Base-by-base conservation (phyloP, 2,113 vertebrate species). In the Sinosuthora webbiana region DNA sequence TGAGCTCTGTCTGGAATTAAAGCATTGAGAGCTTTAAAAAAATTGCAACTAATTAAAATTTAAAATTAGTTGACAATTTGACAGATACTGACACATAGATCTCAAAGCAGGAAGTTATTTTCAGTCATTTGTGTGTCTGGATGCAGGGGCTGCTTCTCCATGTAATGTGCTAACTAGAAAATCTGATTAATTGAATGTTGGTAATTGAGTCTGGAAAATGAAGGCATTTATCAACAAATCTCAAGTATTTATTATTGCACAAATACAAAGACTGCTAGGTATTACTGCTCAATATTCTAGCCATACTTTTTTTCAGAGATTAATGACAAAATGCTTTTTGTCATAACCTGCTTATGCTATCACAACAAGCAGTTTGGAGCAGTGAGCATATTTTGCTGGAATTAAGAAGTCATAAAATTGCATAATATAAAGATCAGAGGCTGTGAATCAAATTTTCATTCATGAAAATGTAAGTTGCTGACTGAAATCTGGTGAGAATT, bases 71-170 rank as follows among this genome's bases (percentile, higher is more conserved):
- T 94, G 85, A 93, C 79, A 88, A 20, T 86, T 83, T 95, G 74
- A 95, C 71, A 88, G 94, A 84, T 92, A 73, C 82, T 86, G 82
- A 83, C 85, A 95, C 47, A 35, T 74, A 79, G n/a, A 86, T 95
- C 79, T 94, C 76, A 93, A 94, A 93, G 28, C 33, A 83, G 42
- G 62, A 88, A 93, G n/a, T 80, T 86, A 88, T 90, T 95, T 94
- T 95, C 88, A 92, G 59, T 89, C 68, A 70, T 94, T 91, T 83
- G 17, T 49, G 31, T 44, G 11, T 82, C 57, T 95, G 41, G 67
- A 73, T 31, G 55, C 69, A 87, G 33, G 22, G 28, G 13, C 49
- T 95, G 57, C 35, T 87, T 68, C 74, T 69, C 37, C 23, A 6
- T 56, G 23, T 65, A 76, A 83, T 57, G 64, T 74, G 76, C 30